Evolutionary conservation across 2,888 invertebrate genomes (phyloP), one percentile per base, ranked within the genome.

Genomic region (Aelia acuminata): DNA sequence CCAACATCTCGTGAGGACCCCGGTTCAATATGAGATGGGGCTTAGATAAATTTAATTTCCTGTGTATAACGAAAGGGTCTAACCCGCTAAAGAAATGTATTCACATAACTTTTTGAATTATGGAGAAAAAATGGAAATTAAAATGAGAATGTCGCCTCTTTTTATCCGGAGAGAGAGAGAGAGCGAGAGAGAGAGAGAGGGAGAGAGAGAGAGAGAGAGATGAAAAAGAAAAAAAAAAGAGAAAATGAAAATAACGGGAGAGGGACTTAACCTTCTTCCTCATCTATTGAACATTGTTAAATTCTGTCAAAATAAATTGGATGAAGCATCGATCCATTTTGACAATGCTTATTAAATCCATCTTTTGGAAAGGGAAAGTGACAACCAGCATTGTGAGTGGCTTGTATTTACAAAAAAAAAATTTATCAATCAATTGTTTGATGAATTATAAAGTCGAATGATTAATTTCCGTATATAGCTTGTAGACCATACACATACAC

Each of bases 1-100:
- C 31, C 63, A 35, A 70, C 35, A 70, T 18, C 26, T 70, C 80
- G 7, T 80, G 43, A 22, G 43, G 43, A 47, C 2, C n/a, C n/a
- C n/a, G n/a, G n/a, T 80, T 80, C n/a, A 80, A 80, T 43, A 43
- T 43, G 43, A 80, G 22, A 80, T 80, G 43, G n/a, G 13, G 43
- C n/a, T n/a, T 22, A n/a, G 80, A 80, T 43, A 80, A 80, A 13
- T 80, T 80, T 47, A 80, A 80, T 80, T 80, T 80, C 80, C 80
- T 80, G 80, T 47, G 43, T 47, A 43, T 43, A 47, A 80, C 43
- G 80, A 43, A 80, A 80, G 63, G 63, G 31, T 70, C 63, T 70
- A 80, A 43, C 43, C 43, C n/a, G n/a, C 80, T 80, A 80, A n/a
- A 80, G 47, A 80, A 80, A 43, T 80, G 80, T 80, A 43, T 80